Percentiles rank a stretch among this genome's conserved stretches.
Evolutionary conservation across 2,113 vertebrate species (phyloP).

Genomic region (Oenanthe oenanthe): DNA sequence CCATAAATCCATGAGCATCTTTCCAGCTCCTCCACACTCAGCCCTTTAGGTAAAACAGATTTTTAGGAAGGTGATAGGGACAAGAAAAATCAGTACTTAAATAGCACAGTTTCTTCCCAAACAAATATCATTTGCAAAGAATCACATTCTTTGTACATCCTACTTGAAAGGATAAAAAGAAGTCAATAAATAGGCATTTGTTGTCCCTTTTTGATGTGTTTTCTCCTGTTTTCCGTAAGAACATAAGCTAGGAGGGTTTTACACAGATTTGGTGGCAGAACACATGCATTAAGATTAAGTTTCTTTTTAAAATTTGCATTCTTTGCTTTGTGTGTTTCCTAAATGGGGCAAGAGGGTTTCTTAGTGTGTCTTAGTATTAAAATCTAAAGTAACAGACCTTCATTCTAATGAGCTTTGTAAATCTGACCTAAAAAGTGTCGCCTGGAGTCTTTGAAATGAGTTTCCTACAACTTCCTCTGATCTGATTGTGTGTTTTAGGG

Average conservation of each 20-base stretch:
- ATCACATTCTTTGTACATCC: neutral
- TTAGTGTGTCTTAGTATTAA: constrained; percentile 73
- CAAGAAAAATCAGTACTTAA: neutral
- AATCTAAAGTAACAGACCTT: constrained; percentile 72
- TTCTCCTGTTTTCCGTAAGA: constrained; percentile 56
- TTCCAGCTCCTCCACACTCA: neutral
- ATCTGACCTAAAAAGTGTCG: constrained; percentile 75
- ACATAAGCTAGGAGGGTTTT: constrained; percentile 72
- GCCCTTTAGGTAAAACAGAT: neutral
- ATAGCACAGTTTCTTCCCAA: neutral
- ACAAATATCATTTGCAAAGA: neutral
- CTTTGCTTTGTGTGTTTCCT: constrained; percentile 71
- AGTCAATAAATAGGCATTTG: constrained; percentile 49
- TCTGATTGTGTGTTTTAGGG: constrained; percentile 80
- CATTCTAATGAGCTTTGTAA: constrained; percentile 74
- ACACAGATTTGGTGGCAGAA: constrained; percentile 67
- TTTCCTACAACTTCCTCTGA: constrained; percentile 77
- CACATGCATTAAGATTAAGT: constrained; percentile 73
- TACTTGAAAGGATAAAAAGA: constrained; percentile 43
- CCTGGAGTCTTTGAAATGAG: constrained; percentile 77
- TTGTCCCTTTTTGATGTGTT: constrained; percentile 28
- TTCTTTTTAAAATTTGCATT: constrained; percentile 73
- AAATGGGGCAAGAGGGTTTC: constrained; percentile 77
- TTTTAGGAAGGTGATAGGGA: neutral
- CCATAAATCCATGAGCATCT: rapidly evolving